A percentile compares a stretch with the other conserved stretches of the same genome.
These are phyloP conservation scores for Aplysia californica DNA, from an alignment of 1,140 invertebrate genomes.

Conservation along the genomic window DNA sequence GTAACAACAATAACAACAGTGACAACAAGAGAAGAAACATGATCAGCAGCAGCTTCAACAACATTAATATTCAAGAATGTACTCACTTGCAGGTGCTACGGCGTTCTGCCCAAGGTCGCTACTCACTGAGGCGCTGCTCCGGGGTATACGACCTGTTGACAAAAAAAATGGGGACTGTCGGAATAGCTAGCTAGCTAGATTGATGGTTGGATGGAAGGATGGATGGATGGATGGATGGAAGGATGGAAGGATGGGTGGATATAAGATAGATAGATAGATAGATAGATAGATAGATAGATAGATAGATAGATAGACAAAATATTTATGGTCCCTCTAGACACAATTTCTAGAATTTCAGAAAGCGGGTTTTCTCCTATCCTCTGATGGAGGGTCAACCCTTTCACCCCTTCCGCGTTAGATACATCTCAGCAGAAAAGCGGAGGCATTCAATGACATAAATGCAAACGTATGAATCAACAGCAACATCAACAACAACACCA, in stretches of 20 bases:
- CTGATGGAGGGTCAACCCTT: too few relatives aligned
- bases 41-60: too few relatives aligned
- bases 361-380: too few relatives aligned
- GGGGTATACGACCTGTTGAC: constrained; percentile 44
- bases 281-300: neutral
- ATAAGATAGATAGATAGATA: neutral
- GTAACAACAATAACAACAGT: too few relatives aligned
- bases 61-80: neutral
- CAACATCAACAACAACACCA: too few relatives aligned
- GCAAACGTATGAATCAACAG: too few relatives aligned
- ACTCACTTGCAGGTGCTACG: constrained; percentile 41
- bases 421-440: too few relatives aligned
- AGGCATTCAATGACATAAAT: too few relatives aligned
- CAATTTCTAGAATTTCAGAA: too few relatives aligned
- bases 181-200: neutral
- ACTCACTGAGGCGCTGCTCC: constrained; percentile 53
- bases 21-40: too few relatives aligned
- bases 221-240: neutral
- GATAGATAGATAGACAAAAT: neutral
- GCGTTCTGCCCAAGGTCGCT: constrained; percentile 46
- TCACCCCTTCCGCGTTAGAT: too few relatives aligned
- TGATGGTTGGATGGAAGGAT: neutral
- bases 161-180: neutral
- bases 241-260: neutral
- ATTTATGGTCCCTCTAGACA: too few relatives aligned